These are phyloP conservation scores for Nipponacmea schrenckii DNA, from an alignment of 2,888 invertebrate species.

Conservation along the genomic window DNA sequence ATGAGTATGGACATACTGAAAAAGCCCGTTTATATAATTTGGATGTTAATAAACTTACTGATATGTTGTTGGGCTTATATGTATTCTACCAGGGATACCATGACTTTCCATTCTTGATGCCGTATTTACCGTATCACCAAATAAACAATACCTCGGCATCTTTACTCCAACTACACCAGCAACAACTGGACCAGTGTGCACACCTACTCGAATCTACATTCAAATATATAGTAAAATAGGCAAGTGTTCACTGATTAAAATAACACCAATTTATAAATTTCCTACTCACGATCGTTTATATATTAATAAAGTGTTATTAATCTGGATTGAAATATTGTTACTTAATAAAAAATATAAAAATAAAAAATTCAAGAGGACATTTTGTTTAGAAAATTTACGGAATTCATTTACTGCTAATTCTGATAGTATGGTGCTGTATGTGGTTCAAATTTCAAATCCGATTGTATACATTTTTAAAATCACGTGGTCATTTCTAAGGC, in stretches of 20 bases:
- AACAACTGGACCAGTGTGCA: conserved; percentile 52
- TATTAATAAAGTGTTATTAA: background rate
- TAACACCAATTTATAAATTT: no score
- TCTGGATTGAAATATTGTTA: background rate
- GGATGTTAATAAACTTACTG: conserved; percentile 32
- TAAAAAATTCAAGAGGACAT: background rate
- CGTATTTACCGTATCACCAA: conserved; percentile 58
- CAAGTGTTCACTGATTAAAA: no score
- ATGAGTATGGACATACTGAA: no score
- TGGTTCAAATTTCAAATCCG: no score
- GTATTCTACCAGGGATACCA: conserved; percentile 49
- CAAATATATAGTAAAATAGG: background rate
- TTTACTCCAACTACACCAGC: conserved; percentile 52
- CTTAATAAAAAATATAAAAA: no score
- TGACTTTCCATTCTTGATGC: conserved; percentile 62
- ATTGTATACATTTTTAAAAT: no score
- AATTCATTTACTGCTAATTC: no score
- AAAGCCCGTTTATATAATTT: no score
- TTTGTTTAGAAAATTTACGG: background rate
- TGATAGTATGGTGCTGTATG: no score
- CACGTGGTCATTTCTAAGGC: no score
- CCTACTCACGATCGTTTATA: background rate
- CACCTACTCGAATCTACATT: conserved; percentile 53
- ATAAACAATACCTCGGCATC: conserved; percentile 54
- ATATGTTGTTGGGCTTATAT: conserved; percentile 43